phyloP scores from a whole-genome alignment of 2,888 invertebrate species.

The Rapana venosa region DNA sequence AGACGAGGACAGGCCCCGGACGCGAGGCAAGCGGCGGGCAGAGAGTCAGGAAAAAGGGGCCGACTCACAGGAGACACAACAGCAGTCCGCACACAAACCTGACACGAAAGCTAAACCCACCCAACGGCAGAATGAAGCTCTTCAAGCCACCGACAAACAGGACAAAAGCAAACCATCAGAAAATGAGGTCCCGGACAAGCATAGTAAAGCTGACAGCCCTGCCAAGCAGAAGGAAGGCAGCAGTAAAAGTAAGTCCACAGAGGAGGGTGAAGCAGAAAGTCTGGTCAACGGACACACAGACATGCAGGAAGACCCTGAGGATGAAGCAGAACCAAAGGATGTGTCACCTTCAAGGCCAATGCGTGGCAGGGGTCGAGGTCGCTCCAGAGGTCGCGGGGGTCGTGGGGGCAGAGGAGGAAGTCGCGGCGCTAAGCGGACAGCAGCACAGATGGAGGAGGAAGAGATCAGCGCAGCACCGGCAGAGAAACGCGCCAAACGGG shows the following conservation, averaged over 20 bases:
- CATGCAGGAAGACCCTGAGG: neutral
- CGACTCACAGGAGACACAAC: neutral
- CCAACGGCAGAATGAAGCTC: neutral
- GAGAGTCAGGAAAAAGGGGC: neutral
- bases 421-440: conserved; percentile 42
- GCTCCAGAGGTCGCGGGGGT: conserved; percentile 26
- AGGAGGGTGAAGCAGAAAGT: neutral
- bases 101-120: no score
- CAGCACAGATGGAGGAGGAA: conserved; percentile 47
- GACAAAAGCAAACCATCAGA: neutral
- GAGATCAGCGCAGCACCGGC: conserved; percentile 47
- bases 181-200: no score
- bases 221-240: neutral
- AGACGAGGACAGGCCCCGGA: neutral
- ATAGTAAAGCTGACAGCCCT: neutral
- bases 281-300: conserved; percentile 32
- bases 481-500: conserved; percentile 48
- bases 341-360: neutral
- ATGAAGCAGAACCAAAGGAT: neutral
- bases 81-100: no score
- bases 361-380: conserved; percentile 34
- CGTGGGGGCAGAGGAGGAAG: conserved; percentile 24
- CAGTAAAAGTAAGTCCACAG: neutral
- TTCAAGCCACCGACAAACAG: conserved; percentile 11
- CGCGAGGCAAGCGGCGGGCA: neutral